Base-by-base conservation (phyloP, 1,140 invertebrate species). In the Philotrypesis tridentata region DNA sequence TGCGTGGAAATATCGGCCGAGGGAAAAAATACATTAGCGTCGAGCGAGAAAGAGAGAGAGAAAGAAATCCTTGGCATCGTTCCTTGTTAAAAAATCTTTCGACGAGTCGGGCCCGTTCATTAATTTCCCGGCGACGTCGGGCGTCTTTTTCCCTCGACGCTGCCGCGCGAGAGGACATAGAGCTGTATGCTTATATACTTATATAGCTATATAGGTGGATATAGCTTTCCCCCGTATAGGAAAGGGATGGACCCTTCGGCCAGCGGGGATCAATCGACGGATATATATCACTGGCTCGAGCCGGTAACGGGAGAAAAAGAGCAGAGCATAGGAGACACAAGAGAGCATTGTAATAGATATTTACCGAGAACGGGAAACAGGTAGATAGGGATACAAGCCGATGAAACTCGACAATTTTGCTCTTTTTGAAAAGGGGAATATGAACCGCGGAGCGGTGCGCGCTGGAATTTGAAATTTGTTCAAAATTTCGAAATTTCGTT, bases 31-130 rank as follows among this genome's bases (percentile, higher is more conserved):
- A 65, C 27, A 65, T 65, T 17, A 29, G 25, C 61, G 25, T 25
- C 23, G 5, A 71, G 21, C 43, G 31, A 71, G 17, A 71, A n/a
- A n/a, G n/a, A n/a, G n/a, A n/a, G n/a, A n/a, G n/a, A n/a, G n/a
- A n/a, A 31, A 71, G 21, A 71, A 37, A 71, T 55, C 17, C 23
- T 7, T 63, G 14, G 17, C 37, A 61, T 80, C 33, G 60, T 67
- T 75, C 23, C 27, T 33, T 75, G 68, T 75, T 72, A 17, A 60
- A 79, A 77, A 81, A 75, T 81, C 61, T 68, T 48, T 74, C 55
- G 25, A 31, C 60, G 23, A 55, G 23, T 31, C 21, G 29, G 43
- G 14, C 6, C 60, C 40, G 12, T 75, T 75, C 71, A 81, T 81
- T 81, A 74, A 81, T 75, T 75, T 75, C 14, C 25, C 14, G 43